Evolutionary conservation across 1,140 invertebrate species (phyloP).

Genomic region (Phortica variegata): DNA sequence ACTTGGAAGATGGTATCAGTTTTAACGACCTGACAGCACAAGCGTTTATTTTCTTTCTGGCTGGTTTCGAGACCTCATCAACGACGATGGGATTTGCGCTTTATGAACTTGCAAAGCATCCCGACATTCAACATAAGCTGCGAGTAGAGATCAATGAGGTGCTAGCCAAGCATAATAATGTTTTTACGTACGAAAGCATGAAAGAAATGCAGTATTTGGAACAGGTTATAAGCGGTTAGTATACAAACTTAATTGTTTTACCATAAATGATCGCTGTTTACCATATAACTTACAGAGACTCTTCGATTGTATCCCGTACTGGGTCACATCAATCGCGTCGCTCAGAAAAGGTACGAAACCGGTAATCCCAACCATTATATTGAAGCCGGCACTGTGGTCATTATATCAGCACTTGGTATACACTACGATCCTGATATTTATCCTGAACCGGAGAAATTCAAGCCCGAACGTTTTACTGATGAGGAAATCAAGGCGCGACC

Average conservation of each 20-base stretch:
- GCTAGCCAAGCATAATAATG: conserved; percentile 54
- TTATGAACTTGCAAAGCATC: conserved; percentile 64
- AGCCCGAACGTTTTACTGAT: conserved; percentile 61
- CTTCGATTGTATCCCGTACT: conserved; percentile 65
- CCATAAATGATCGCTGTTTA: background rate
- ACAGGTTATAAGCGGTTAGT: conserved; percentile 61
- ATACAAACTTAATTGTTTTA: no score
- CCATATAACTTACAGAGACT: conserved; percentile 57
- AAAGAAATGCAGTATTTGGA: conserved; percentile 65
- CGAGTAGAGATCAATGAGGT: conserved; percentile 62
- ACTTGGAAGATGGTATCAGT: background rate
- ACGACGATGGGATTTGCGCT: conserved; percentile 61
- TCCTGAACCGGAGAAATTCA: conserved; percentile 60
- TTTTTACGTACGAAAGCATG: conserved; percentile 61
- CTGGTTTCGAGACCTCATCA: conserved; percentile 69
- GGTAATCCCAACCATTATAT: conserved; percentile 61
- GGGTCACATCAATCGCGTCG: conserved; percentile 60
- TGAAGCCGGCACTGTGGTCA: conserved; percentile 62
- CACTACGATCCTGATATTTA: conserved; percentile 61
- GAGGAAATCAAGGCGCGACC: conserved; percentile 18
- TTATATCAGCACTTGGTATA: conserved; percentile 62
- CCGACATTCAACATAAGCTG: conserved; percentile 63
- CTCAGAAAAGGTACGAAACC: conserved; percentile 60
- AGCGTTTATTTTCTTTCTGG: conserved; percentile 63
- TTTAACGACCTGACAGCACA: conserved; percentile 57